A percentile compares a stretch with the other conserved stretches of the same genome.
Evolutionary conservation across 2,113 vertebrate genomes (phyloP).

Genomic region (Aviceda subcristata): DNA sequence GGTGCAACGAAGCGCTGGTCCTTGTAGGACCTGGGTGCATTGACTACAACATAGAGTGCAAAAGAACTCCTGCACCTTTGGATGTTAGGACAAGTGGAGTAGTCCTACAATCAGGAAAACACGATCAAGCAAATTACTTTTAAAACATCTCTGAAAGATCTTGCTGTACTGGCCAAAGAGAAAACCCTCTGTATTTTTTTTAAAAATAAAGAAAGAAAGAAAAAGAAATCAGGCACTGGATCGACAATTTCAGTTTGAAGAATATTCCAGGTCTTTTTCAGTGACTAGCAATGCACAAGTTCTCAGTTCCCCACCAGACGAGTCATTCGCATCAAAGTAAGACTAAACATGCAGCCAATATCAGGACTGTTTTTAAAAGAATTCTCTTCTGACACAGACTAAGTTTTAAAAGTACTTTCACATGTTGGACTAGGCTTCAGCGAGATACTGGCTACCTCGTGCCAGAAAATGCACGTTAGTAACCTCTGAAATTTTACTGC

Average conservation of each 20-base stretch:
- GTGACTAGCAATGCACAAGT: not conserved
- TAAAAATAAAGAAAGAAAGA: not conserved
- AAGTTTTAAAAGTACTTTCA: not conserved
- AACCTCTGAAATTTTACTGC: not conserved
- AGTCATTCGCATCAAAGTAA: not conserved
- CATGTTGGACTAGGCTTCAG: not conserved
- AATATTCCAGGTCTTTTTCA: not conserved
- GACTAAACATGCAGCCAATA: not conserved
- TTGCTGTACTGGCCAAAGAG: not conserved
- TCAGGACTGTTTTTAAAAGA: not conserved
- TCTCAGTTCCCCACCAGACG: not conserved
- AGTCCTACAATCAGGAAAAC: not conserved
- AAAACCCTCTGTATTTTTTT: not conserved
- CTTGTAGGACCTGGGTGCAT: not conserved
- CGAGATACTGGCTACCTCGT: not conserved
- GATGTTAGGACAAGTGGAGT: not conserved
- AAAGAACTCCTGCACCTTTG: not conserved
- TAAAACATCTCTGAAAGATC: not conserved
- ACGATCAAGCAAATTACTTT: not conserved
- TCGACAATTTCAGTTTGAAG: not conserved
- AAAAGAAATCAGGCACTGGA: not conserved
- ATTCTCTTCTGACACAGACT: not conserved
- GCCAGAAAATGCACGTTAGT: not conserved
- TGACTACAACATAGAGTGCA: not conserved
- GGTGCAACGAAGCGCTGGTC: not conserved